phyloP scores from a whole-genome alignment of 2,888 invertebrate genomes.

The Dynastes grantii region DNA sequence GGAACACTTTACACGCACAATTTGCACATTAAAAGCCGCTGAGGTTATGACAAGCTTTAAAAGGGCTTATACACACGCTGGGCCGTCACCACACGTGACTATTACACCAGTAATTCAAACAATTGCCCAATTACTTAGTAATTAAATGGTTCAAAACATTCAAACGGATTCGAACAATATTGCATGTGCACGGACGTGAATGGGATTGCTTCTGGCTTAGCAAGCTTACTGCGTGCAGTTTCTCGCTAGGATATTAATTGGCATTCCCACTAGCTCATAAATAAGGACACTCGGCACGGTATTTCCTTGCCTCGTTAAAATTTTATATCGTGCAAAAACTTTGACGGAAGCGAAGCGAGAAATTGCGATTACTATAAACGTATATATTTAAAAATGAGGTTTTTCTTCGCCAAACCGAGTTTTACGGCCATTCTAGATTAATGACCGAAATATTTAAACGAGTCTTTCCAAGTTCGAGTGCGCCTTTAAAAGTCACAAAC shows the following conservation, averaged over 20 bases:
- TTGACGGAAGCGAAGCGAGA: not conserved
- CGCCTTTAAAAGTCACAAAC: constrained; percentile 6
- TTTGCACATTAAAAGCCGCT: too few relatives aligned
- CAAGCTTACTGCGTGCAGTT: not conserved
- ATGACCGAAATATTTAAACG: constrained; percentile 48
- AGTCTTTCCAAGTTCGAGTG: constrained; percentile 10
- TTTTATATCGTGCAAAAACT: not conserved
- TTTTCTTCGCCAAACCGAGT: constrained; percentile 3
- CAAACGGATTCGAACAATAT: not conserved
- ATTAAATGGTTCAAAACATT: too few relatives aligned
- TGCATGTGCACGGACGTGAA: not conserved
- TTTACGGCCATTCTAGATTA: constrained; percentile 28
- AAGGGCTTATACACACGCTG: too few relatives aligned
- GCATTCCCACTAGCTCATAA: not conserved
- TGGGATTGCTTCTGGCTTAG: too few relatives aligned
- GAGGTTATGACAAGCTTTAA: too few relatives aligned
- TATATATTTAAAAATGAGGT: constrained; percentile 5
- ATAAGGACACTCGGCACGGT: not conserved
- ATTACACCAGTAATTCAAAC: too few relatives aligned
- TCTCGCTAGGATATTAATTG: not conserved
- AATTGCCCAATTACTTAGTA: too few relatives aligned
- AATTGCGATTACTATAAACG: not conserved
- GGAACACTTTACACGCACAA: too few relatives aligned
- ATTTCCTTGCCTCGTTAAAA: not conserved
- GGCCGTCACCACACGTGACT: too few relatives aligned